Base-by-base conservation (phyloP, 1,140 invertebrate species). In the Ips typographus region DNA sequence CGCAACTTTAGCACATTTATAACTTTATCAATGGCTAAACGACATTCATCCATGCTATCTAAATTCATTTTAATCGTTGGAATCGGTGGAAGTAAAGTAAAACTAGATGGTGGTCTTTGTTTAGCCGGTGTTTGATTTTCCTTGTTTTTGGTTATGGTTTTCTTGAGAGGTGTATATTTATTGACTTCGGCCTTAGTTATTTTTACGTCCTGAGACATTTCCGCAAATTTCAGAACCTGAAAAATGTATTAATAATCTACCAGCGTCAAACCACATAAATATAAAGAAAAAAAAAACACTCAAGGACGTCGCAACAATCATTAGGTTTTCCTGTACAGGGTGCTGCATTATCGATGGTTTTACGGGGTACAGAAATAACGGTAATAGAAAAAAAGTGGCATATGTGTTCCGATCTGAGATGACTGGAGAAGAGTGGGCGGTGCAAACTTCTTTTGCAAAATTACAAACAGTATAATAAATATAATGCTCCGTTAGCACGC, bases 181-280 rank as follows among this genome's bases (percentile, higher is more conserved):
- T 59, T 79, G 49, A 83, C 79, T 39, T 82, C 84, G 40, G 91
- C 86, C 61, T 91, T 86, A 1, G 88, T 82, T 8, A 96, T 88
- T 83, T 95, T 90, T 4, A 98, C 92, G 83, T 98, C 95, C 80
- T 96, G 93, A 1, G 95, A 93, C 82, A 95, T 88, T 85, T 98
- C 95, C 7, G 95, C 95, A 82, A 98, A 98, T 77, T 93, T 91
- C 91, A 98, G 37, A 22, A 71, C 69, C 68, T 70, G 41, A 3
- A 8, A 49, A 59, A 40, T 2, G 8, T 40, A 5, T 8, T 4
- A 55, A 55, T 55, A 55, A n/a, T 22, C 22, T 22, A 22, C 22
- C 22, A 22, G 22, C 52, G 36, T 5, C 5, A 55, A n/a, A 55
- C 5, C 5, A 55, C 5, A 4, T 55, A 7, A 55, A 55, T 55